Percentiles rank a stretch among this genome's conserved stretches.
Evolutionary conservation across 1,140 invertebrate genomes (phyloP).

Genomic region (Drosophila rufa): DNA sequence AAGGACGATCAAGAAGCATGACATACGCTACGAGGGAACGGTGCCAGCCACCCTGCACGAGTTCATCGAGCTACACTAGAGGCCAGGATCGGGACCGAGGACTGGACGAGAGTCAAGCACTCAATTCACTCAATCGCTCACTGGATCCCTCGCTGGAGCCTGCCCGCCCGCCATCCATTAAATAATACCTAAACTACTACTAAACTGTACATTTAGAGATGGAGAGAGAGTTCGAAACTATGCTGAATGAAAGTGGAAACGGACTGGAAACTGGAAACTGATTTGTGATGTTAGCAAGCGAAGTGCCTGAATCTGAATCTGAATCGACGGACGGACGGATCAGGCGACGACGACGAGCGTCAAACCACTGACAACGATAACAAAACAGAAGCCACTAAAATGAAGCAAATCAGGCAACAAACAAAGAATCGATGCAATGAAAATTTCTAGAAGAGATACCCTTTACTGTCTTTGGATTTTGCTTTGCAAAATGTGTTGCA

Average conservation of each 20-base stretch:
- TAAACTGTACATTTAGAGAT: slow-evolving; percentile 55
- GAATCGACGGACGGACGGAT: slow-evolving; percentile 1
- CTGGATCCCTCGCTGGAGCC: slow-evolving; percentile 27
- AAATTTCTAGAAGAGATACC: slow-evolving; percentile 23
- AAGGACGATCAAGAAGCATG: slow-evolving; percentile 87
- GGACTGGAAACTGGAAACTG: slow-evolving; percentile 76
- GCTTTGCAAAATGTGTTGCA: slow-evolving; percentile 69
- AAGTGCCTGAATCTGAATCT: slow-evolving; percentile 57
- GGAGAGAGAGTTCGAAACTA: slow-evolving; percentile 50
- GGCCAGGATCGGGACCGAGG: slow-evolving; percentile 23
- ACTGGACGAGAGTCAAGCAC: slow-evolving; percentile 48
- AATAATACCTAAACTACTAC: slow-evolving; percentile 53
- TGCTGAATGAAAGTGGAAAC: slow-evolving; percentile 22
- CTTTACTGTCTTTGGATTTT: slow-evolving; percentile 56
- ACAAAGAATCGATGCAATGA: slow-evolving; percentile 38
- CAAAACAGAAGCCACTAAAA: slow-evolving; percentile 42
- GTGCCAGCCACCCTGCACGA: slow-evolving; percentile 76
- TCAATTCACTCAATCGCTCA: slow-evolving; percentile 52
- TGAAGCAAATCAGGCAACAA: slow-evolving; percentile 23
- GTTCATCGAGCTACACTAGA: slow-evolving; percentile 84
- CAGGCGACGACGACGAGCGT: slow-evolving; percentile 26
- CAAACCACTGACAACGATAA: slow-evolving; percentile 55
- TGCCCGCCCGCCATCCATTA: slow-evolving; percentile 65
- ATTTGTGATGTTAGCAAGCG: slow-evolving; percentile 80
- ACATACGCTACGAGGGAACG: slow-evolving; percentile 64